Evolutionary conservation across 2,797 vertebrate genomes (phyloP).

Genomic region (Cynopterus sphinx): DNA sequence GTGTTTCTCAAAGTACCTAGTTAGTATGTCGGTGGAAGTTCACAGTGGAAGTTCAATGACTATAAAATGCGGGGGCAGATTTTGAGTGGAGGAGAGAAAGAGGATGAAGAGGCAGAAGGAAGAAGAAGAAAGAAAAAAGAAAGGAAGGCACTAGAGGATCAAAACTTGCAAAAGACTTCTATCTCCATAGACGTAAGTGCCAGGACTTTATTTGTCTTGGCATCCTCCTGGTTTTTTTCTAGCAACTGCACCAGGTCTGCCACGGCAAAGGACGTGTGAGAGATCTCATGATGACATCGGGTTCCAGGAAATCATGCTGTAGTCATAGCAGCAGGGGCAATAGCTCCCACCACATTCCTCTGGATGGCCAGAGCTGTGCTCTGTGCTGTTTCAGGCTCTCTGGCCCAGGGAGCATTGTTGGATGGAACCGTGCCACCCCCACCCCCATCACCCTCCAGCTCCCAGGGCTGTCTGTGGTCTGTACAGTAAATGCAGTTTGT

Average conservation of each 20-base stretch:
- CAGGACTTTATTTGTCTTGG: not conserved
- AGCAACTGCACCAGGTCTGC: not conserved
- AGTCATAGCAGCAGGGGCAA: not conserved
- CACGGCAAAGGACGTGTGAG: not conserved
- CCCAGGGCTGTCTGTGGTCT: conserved; percentile 67
- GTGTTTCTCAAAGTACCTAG: not conserved
- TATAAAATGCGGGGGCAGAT: not conserved
- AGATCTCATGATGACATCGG: not conserved
- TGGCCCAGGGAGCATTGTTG: not conserved
- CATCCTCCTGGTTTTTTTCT: not conserved
- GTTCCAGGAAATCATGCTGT: conserved; percentile 45
- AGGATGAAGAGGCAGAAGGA: not conserved
- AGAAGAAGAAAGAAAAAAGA: conserved; percentile 1
- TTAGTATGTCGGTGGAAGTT: not conserved
- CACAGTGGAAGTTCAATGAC: not conserved
- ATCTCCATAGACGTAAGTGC: not conserved
- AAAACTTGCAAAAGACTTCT: not conserved
- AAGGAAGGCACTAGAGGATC: not conserved
- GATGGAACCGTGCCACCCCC: not conserved
- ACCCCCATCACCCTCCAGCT: conserved; percentile 3
- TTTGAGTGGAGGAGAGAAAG: not conserved
- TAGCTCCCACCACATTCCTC: not conserved
- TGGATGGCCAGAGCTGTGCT: conserved; percentile 60
- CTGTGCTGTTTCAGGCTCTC: conserved; percentile 77
- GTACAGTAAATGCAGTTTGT: conserved; percentile 42